phyloP scores from a whole-genome alignment of 2,888 invertebrate genomes.

The Xestia c-nigrum region DNA sequence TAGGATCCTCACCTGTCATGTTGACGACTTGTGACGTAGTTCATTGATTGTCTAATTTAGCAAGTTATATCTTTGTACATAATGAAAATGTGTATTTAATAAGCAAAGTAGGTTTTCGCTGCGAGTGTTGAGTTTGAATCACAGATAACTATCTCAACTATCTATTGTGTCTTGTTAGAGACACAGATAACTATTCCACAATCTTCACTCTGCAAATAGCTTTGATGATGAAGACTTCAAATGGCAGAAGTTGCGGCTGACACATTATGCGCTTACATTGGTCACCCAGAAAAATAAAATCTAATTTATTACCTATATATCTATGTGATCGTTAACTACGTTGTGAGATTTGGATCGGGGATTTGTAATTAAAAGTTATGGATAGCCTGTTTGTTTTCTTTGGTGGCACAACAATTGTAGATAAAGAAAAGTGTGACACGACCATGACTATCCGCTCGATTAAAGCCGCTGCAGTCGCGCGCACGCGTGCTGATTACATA shows the following conservation, averaged over 20 bases:
- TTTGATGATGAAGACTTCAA: background rate
- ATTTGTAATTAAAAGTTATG: background rate
- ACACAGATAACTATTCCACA: too few species aligned
- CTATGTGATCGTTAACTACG: background rate
- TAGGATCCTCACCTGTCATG: too few species aligned
- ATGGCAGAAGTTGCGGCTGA: background rate
- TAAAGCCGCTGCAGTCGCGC: constrained; percentile 66
- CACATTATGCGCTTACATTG: background rate
- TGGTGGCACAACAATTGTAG: constrained; percentile 55
- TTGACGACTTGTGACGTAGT: too few species aligned
- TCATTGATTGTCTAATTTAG: too few species aligned
- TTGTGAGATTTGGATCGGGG: background rate
- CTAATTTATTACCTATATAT: background rate
- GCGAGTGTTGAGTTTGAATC: too few species aligned
- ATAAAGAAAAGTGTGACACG: constrained; percentile 62
- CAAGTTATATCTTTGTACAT: too few species aligned
- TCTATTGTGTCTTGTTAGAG: too few species aligned
- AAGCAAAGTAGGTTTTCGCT: too few species aligned
- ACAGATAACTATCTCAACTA: too few species aligned
- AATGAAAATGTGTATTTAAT: too few species aligned
- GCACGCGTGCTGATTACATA: constrained; percentile 83
- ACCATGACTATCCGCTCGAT: constrained; percentile 64
- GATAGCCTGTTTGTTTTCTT: constrained; percentile 5
- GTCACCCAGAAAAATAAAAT: background rate
- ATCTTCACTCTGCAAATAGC: background rate